Base-by-base conservation (phyloP, 2,888 invertebrate species). In the Erynnis tages region DNA sequence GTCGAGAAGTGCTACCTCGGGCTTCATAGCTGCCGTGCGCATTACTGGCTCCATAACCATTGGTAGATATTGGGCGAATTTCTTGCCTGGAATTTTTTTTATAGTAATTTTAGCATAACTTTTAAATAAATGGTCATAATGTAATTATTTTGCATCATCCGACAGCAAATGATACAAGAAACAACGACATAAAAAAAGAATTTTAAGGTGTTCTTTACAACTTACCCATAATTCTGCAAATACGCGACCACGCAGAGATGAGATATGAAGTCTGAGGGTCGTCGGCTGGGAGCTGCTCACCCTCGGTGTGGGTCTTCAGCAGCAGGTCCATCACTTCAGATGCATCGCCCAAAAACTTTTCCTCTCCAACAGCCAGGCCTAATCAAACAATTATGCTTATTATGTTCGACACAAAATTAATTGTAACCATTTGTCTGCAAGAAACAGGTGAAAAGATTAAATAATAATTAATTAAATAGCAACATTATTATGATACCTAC, bases 211-310 rank as follows among this genome's bases (percentile, higher is more conserved):
- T 5, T 4, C 4, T 5, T 5, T 4, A 38, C 14, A 30, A 21
- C 58, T 60, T 67, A 90, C 90, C 89, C 80, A 98, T 91, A 67
- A 98, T 96, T 84, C 98, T 98, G 88, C 99, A 99, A 83, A 99
- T 98, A 61, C 99, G 93, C 0, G 99, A 98, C 99, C 99, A 99
- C 0, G 99, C 98, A 0, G 98, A 97, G 63, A 99, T 99, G 79
- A 99, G 94, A 85, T 98, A 99, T 7, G 97, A 97, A 16, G 98
- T 96, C 85, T 98, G 98, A 1, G 98, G 98, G 85, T 99, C 98
- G 73, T 99, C 98, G 56, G 97, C 97, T 0, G 97, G 94, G 59
- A 98, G 82, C 67, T 94, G 94, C 14, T 94, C 93, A 59, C 93
- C 94, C 68, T 96, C 96, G 4, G 94, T 93, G 76, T 98, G 97